These are phyloP conservation scores for Lepus europaeus DNA, from an alignment of 2,113 vertebrate genomes.

Conservation along the genomic window DNA sequence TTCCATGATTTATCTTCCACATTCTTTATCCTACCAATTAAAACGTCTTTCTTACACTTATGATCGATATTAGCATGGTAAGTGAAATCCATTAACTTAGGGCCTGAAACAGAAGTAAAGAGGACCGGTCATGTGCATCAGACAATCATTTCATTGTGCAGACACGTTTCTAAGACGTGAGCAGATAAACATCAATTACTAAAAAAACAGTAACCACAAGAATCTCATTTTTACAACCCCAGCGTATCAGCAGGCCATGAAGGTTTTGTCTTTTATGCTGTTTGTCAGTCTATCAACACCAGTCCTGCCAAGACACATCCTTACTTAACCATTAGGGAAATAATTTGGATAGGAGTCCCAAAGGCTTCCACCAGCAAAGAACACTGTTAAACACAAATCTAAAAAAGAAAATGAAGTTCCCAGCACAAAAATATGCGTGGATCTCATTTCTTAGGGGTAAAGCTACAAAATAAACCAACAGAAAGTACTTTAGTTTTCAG, in stretches of 20 bases:
- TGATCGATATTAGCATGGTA: constrained; percentile 92
- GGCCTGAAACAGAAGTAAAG: constrained; percentile 88
- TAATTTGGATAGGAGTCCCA: constrained; percentile 5
- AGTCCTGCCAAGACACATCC: not conserved
- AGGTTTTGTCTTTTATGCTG: not conserved
- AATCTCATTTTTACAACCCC: not conserved
- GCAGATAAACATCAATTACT: not conserved
- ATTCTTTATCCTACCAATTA: constrained; percentile 95
- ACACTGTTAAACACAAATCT: not conserved
- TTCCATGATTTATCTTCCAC: constrained; percentile 94
- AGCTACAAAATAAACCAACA: not conserved
- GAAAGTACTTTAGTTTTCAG: constrained; percentile 48
- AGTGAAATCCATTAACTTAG: constrained; percentile 93
- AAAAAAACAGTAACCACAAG: not conserved
- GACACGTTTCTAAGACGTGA: not conserved
- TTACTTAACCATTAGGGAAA: constrained; percentile 10
- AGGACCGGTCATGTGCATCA: constrained; percentile 41
- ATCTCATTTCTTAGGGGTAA: not conserved
- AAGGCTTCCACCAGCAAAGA: not conserved
- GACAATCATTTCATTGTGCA: constrained; percentile 30
- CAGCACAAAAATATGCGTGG: not conserved
- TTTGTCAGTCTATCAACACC: not conserved
- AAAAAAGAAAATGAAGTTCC: constrained; percentile 34
- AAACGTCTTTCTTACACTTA: constrained; percentile 98
- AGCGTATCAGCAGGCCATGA: not conserved